Evolutionary conservation across 1,140 invertebrate species (phyloP), one percentile per base, ranked within the genome.

Genomic region (Neoseiulus cucumeris): DNA sequence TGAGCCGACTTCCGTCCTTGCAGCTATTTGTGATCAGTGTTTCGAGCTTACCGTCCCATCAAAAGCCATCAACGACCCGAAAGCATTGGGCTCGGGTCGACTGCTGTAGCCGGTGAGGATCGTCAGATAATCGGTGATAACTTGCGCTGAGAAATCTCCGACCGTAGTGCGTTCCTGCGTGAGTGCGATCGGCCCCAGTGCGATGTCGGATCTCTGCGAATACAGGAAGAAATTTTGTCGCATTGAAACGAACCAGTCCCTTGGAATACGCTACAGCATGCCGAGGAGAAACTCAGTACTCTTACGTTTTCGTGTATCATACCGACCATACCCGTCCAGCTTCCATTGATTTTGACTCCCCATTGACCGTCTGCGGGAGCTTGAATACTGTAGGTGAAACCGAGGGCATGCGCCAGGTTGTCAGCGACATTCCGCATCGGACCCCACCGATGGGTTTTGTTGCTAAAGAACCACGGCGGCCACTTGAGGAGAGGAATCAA

Each of bases 361-460:
- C 68, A 69, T 14, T 69, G 45, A 2, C 68, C 47, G 44, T 69
- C 68, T 29, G 28, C 55, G 17, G 68, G 64, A 12, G 29, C 33
- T 0, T 42, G 41, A 1, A 69, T 41, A 0, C 12, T 20, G 42
- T 4, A 68, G 18, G 64, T 68, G 20, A 5, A 51, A 64, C 66
- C 22, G n/a, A 68, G 18, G 76, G 80, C 68, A 79, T 80, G 70
- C 71, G 74, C 66, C 12, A 25, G 22, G 51, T 2, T 25, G 74
- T 79, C 18, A 75, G 79, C 66, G 69, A 75, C 4, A 73, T 75
- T 14, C 68, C 77, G 51, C 76, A 78, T 68, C 67, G 76, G 47
- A 73, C 78, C 68, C 44, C 64, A 30, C 30, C 44, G 20, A 29
- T 64, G n/a, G 22, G 51, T 59, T 59, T 2, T 17, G 51, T 59